Evolutionary conservation across 2,113 vertebrate species (phyloP).

Genomic region (Corythornis cristatus): DNA sequence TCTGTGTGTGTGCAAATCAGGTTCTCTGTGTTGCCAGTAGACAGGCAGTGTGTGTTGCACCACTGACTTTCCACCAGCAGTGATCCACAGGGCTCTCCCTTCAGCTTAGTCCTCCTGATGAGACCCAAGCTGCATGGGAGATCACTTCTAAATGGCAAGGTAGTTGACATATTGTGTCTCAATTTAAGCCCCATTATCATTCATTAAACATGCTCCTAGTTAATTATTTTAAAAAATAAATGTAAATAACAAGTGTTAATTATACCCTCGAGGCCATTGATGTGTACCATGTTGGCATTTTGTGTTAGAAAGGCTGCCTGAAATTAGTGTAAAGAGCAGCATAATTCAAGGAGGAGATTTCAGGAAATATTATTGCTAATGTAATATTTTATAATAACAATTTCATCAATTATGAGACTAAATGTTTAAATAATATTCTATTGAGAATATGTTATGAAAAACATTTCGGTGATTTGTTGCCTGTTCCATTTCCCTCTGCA

Average conservation of each 20-base stretch:
- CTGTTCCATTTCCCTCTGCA: neutral
- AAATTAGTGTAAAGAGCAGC: slow-evolving; percentile 36
- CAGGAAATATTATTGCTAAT: neutral
- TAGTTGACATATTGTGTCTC: slow-evolving; percentile 59
- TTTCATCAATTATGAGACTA: slow-evolving; percentile 13
- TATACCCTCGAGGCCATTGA: slow-evolving; percentile 33
- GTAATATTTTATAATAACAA: slow-evolving; percentile 10
- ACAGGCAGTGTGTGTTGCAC: neutral
- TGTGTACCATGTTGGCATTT: slow-evolving; percentile 28
- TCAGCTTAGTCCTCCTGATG: neutral
- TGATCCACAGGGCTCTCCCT: neutral
- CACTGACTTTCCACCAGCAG: neutral
- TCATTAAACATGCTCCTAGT: slow-evolving; percentile 53
- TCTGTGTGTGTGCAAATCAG: neutral
- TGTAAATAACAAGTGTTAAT: slow-evolving; percentile 72
- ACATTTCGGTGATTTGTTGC: neutral
- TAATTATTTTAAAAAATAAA: slow-evolving; percentile 70
- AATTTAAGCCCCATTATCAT: slow-evolving; percentile 58
- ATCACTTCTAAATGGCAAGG: slow-evolving; percentile 37
- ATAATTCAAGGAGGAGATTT: slow-evolving; percentile 4
- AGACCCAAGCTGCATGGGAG: neutral
- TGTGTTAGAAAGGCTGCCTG: slow-evolving; percentile 11
- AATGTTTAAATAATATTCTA: slow-evolving; percentile 19
- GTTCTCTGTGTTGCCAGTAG: neutral
- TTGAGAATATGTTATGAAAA: neutral